phyloP scores from a whole-genome alignment of 2,797 vertebrate genomes.

The Pseudochromis fuscus region DNA sequence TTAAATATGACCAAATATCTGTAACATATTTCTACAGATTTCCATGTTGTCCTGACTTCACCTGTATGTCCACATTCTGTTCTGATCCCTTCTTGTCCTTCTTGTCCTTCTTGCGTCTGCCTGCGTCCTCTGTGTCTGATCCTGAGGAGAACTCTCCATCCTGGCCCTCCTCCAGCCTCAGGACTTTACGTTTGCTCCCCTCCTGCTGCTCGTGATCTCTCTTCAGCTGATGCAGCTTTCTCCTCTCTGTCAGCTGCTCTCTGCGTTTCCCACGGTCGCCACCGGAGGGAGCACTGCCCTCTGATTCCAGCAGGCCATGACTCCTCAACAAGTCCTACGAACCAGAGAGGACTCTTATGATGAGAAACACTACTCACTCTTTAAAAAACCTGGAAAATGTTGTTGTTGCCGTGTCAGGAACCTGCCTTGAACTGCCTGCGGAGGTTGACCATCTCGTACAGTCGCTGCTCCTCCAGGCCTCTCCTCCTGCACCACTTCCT shows the following conservation, averaged over 20 bases:
- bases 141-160: conserved; percentile 81
- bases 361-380: not conserved
- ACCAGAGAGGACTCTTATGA: not conserved
- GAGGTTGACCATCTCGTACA: conserved; percentile 94
- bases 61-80: conserved; percentile 91
- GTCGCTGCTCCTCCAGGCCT: conserved; percentile 92
- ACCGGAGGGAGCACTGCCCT: not conserved
- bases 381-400: not conserved
- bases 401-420: not conserved
- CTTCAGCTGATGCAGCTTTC: conserved; percentile 88
- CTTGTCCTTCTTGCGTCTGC: conserved; percentile 38
- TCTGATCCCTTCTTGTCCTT: conserved; percentile 52
- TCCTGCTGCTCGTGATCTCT: conserved; percentile 85
- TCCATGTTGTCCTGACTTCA: conserved; percentile 41
- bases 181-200: conserved; percentile 86
- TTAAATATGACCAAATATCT: too few relatives aligned
- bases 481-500: conserved; percentile 92
- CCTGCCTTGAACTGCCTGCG: conserved; percentile 93
- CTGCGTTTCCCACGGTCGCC: conserved; percentile 82
- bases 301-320: conserved; percentile 84
- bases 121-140: conserved; percentile 80
- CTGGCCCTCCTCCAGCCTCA: conserved; percentile 84
- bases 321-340: conserved; percentile 87
- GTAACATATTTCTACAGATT: too few relatives aligned
- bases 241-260: conserved; percentile 83